Percentiles rank a stretch among this genome's conserved stretches.
phyloP scores from a whole-genome alignment of 2,888 invertebrate species.

The Pyrrhosoma nymphula region DNA sequence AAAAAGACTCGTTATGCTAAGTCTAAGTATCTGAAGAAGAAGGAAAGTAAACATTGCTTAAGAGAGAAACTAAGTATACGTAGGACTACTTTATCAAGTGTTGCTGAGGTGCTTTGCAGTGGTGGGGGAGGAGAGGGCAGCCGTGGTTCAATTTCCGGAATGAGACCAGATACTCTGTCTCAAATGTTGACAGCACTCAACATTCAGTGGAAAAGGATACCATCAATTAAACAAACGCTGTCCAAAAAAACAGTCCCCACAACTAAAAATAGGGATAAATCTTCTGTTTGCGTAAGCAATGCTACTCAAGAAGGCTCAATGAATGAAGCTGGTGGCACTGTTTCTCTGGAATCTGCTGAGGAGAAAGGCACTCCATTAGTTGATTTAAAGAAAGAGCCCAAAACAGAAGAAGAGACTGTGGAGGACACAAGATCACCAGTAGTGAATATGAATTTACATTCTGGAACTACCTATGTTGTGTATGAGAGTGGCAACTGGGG shows the following conservation, averaged over 20 bases:
- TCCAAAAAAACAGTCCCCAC: background rate
- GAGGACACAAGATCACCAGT: background rate
- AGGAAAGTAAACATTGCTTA: constrained; percentile 80
- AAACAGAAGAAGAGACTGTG: background rate
- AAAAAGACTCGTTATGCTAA: constrained; percentile 91
- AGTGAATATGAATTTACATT: background rate
- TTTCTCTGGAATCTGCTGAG: background rate
- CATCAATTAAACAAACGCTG: background rate
- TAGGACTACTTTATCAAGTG: constrained; percentile 33
- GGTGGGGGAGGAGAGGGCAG: constrained; percentile 42
- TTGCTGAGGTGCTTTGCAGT: constrained; percentile 48
- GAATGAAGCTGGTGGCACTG: background rate
- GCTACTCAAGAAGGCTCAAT: background rate
- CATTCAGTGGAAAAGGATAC: constrained; percentile 80
- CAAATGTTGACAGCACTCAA: constrained; percentile 92
- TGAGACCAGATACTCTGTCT: constrained; percentile 93
- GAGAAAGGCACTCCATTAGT: background rate
- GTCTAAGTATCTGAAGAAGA: constrained; percentile 80
- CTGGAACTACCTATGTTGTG: constrained; percentile 23
- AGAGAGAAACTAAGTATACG: constrained; percentile 53
- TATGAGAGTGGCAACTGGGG: constrained; percentile 59
- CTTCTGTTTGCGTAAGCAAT: background rate
- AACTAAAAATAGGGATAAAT: background rate
- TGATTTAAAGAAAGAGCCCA: background rate
- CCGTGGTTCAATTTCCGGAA: constrained; percentile 81